Evolutionary conservation across 2,797 vertebrate genomes (phyloP).

Genomic region (Apogon hyalosoma): DNA sequence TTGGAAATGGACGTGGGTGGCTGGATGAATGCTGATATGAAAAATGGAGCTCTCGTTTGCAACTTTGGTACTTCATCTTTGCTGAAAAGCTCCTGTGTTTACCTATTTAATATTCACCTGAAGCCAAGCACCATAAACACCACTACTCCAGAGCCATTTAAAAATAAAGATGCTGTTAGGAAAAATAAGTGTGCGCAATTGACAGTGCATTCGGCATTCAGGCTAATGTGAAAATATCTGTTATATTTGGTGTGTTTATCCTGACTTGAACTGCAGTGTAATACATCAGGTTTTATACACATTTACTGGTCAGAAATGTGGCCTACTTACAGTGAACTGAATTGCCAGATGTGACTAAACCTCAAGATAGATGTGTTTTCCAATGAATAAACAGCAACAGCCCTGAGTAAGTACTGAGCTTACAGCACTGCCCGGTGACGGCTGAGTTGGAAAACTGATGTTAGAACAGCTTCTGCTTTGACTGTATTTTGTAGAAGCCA

Average conservation of each 20-base stretch:
- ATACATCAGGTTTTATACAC: constrained; percentile 29
- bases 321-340: constrained; percentile 8
- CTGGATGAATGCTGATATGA: constrained; percentile 46
- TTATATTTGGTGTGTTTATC: constrained; percentile 13
- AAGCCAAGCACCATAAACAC: constrained; percentile 34
- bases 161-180: constrained; percentile 48
- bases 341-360: constrained; percentile 12
- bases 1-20: constrained; percentile 42
- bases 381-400: neutral
- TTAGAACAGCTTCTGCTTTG: constrained; percentile 6
- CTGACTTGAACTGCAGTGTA: constrained; percentile 1
- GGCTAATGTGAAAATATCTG: constrained; percentile 40
- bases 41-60: constrained; percentile 40
- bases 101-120: constrained; percentile 63
- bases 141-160: constrained; percentile 22
- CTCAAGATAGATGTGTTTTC: neutral
- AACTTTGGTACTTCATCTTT: constrained; percentile 45
- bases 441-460: neutral
- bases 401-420: neutral
- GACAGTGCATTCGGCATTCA: constrained; percentile 20
- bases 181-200: constrained; percentile 28
- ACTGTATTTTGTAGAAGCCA: neutral
- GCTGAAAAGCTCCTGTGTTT: constrained; percentile 43
- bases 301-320: constrained; percentile 19
- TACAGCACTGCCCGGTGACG: neutral